A percentile compares a stretch with the other conserved stretches of the same genome.
These are phyloP conservation scores for Girardinus metallicus DNA, from an alignment of 2,797 vertebrate species.

Conservation along the genomic window DNA sequence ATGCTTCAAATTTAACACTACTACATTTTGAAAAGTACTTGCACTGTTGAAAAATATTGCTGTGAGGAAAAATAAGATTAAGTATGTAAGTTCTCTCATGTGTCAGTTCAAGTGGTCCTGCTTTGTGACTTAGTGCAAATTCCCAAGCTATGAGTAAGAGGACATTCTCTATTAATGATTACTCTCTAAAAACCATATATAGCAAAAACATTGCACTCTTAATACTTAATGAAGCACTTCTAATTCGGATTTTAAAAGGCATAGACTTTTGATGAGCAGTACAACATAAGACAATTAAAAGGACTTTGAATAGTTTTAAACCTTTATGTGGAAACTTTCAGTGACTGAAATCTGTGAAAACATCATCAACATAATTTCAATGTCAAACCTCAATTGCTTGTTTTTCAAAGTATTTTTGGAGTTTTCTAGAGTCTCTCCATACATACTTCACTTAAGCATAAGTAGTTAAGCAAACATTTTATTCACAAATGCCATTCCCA, in stretches of 20 bases:
- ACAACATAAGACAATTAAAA: slow-evolving; percentile 16
- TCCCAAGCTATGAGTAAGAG: slow-evolving; percentile 61
- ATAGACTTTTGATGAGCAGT: background rate
- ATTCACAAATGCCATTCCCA: slow-evolving; percentile 29
- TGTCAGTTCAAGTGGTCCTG: slow-evolving; percentile 47
- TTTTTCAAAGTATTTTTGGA: slow-evolving; percentile 28
- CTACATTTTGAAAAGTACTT: background rate
- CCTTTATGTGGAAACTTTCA: slow-evolving; percentile 14
- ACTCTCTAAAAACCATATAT: slow-evolving; percentile 47
- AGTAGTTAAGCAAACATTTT: slow-evolving; percentile 3
- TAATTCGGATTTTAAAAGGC: background rate
- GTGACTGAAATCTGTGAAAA: slow-evolving; percentile 35
- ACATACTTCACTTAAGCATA: slow-evolving; percentile 36
- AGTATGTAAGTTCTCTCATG: slow-evolving; percentile 41
- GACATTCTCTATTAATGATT: slow-evolving; percentile 45
- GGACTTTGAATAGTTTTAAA: slow-evolving; percentile 12
- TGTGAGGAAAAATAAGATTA: background rate
- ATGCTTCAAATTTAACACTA: background rate
- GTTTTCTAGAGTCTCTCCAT: slow-evolving; percentile 12
- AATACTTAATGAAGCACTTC: slow-evolving; percentile 9
- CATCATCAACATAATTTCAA: slow-evolving; percentile 23
- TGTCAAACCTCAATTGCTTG: slow-evolving; percentile 31
- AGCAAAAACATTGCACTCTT: slow-evolving; percentile 51
- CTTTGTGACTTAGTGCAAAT: slow-evolving; percentile 52
- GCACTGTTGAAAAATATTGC: background rate